phyloP scores from a whole-genome alignment of 2,113 vertebrate species.

The Ellobius talpinus region DNA sequence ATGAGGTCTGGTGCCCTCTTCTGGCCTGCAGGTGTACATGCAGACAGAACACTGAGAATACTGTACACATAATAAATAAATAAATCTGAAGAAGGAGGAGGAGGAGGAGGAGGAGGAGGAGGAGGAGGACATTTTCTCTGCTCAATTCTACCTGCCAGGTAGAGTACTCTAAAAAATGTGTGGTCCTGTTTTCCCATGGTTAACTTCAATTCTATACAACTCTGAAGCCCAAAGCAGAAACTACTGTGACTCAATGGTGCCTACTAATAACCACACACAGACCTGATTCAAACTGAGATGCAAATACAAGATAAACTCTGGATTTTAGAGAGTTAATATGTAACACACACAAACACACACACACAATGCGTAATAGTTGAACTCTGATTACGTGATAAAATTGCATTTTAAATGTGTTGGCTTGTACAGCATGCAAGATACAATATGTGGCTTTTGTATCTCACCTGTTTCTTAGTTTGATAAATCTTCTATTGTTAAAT shows the following conservation, averaged over 20 bases:
- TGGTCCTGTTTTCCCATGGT: background rate
- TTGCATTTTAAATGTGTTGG: background rate
- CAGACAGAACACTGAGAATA: too few relatives aligned
- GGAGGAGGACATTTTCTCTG: too few relatives aligned
- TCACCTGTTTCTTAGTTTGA: background rate
- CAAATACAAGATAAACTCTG: fast-evolving
- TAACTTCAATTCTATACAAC: background rate
- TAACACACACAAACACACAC: background rate
- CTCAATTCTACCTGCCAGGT: background rate
- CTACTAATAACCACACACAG: too few relatives aligned
- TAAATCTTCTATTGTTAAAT: too few relatives aligned
- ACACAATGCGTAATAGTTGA: background rate
- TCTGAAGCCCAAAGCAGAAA: fast-evolving
- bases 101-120: too few relatives aligned
- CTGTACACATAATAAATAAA: too few relatives aligned
- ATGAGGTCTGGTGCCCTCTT: too few relatives aligned
- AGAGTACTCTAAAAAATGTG: background rate
- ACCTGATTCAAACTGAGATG: background rate
- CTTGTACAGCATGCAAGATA: background rate
- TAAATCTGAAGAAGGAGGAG: too few relatives aligned
- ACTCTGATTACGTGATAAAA: background rate
- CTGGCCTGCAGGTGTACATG: too few relatives aligned
- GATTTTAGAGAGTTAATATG: background rate
- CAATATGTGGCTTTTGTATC: background rate
- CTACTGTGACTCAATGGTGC: background rate